Base-by-base conservation (phyloP, 2,888 invertebrate genomes). In the Troides aeacus region DNA sequence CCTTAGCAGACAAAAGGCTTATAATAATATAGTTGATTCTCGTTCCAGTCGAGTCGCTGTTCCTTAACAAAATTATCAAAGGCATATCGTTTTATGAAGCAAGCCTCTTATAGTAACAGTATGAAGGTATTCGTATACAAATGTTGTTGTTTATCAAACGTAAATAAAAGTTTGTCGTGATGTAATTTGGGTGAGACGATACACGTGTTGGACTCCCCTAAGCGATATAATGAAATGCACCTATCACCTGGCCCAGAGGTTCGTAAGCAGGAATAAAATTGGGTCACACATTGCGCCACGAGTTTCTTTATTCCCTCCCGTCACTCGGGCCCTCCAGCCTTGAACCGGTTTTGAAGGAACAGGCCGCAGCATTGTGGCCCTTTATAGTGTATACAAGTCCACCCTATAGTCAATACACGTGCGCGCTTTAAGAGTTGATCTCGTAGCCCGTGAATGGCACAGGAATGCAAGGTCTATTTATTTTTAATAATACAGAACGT, bases 251-350 rank as follows among this genome's bases (percentile, higher is more conserved):
- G 90, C 78, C 69, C 75, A 78, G 75, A 77, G 82, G 78, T 75
- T 70, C 68, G 69, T 73, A 74, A 77, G 76, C 75, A 72, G 73
- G 72, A 82, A 81, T 79, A 77, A 84, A 91, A 90, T 87, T 91
- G 89, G 91, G 91, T 91, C 91, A 90, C 90, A 89, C 88, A 84
- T 89, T 87, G 82, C 85, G 80, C 81, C 76, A 81, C 74, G 76
- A 77, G 77, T 81, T 82, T 76, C 80, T 82, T 80, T 78, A 79
- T 81, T 76, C 77, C 76, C 76, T 77, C 81, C 72, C 72, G 64
- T 75, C 77, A 79, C 77, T 72, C 70, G 70, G 74, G 71, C 76
- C 75, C 75, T 74, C 76, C 72, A 78, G 73, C 80, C 79, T 79
- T 77, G 78, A 77, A 82, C 82, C 80, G 80, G 82, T 81, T 78